Conservation (phyloP, 2,113 vertebrate genomes). For the Andinoacara biseriatus region DNA sequence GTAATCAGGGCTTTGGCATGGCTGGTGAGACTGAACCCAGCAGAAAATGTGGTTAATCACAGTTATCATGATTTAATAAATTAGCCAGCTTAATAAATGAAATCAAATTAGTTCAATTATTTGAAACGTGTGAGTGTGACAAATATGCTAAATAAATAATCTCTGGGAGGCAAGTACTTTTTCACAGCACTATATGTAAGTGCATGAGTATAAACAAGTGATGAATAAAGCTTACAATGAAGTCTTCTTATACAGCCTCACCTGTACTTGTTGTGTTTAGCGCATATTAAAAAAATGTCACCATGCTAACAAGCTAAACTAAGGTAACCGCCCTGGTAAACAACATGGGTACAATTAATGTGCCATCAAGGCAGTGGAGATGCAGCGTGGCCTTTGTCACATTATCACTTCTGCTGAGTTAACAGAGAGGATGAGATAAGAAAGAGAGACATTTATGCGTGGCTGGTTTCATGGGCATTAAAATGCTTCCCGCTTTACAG, state of each 20-base stretch:
- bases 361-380: background rate
- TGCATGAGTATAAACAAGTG: no score
- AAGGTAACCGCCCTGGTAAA: background rate
- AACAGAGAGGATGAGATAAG: background rate
- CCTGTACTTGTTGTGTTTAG: background rate
- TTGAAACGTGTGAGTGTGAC: no score
- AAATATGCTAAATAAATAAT: no score
- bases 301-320: background rate
- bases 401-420: background rate
- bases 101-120: no score
- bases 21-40: background rate
- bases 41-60: background rate
- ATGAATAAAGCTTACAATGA: background rate
- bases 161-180: no score
- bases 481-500: conserved; percentile 4
- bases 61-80: background rate
- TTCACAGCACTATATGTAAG: no score
- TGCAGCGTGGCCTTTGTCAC: background rate
- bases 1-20: background rate
- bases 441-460: background rate
- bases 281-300: background rate
- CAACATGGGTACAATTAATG: background rate
- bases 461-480: conserved; percentile 10
- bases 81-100: no score
- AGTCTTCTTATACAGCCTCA: background rate